phyloP scores from a whole-genome alignment of 2,113 vertebrate genomes.

The Cebus imitator region DNA sequence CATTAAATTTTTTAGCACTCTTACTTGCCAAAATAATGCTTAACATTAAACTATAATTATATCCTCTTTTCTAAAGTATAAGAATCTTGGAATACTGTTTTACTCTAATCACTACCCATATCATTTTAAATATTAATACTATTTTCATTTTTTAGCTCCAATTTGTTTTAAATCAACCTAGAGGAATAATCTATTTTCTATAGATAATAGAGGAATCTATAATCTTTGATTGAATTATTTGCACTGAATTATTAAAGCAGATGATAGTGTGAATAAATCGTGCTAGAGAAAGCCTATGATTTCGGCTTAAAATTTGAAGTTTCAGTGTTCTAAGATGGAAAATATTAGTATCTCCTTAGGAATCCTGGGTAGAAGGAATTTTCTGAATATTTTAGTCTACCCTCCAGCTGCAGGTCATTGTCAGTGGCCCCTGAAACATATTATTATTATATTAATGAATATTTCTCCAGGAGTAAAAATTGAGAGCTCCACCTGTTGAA shows the following conservation, averaged over 20 bases:
- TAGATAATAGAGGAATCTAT: background rate
- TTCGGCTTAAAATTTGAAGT: conserved; percentile 6
- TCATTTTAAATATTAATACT: background rate
- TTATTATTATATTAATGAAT: conserved; percentile 8
- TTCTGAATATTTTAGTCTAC: background rate
- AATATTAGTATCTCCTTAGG: background rate
- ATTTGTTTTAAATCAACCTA: background rate
- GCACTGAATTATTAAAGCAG: background rate
- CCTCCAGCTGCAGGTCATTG: background rate
- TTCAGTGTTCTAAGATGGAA: background rate
- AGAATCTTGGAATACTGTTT: background rate
- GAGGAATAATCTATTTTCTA: too few species aligned
- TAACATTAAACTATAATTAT: background rate
- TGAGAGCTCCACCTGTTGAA: background rate
- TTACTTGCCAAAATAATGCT: background rate
- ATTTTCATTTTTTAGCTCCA: background rate
- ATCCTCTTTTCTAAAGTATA: background rate
- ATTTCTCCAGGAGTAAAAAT: conserved; percentile 36
- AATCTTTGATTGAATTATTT: conserved; percentile 8
- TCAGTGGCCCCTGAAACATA: background rate
- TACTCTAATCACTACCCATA: background rate
- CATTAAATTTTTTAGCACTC: background rate
- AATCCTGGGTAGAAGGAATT: background rate
- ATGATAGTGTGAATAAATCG: background rate
- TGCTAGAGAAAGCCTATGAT: background rate